phyloP scores from a whole-genome alignment of 2,888 invertebrate genomes.

The Caenorhabditis sp. region DNA sequence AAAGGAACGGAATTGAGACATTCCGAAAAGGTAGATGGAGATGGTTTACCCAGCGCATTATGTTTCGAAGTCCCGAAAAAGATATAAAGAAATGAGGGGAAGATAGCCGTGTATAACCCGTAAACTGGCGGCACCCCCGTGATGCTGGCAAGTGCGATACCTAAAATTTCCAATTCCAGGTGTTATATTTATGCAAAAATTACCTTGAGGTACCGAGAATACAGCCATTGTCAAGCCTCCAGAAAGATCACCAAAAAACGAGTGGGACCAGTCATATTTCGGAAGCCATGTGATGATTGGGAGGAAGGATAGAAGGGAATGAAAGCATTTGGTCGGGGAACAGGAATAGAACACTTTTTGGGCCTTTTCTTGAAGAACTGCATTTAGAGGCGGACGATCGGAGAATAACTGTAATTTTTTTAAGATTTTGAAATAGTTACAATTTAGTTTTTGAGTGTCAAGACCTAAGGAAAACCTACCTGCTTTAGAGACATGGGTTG shows the following conservation, averaged over 20 bases:
- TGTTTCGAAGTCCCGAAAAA: constrained; percentile 82
- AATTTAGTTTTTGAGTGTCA: not conserved
- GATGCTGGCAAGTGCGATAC: constrained; percentile 82
- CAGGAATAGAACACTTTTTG: constrained; percentile 49
- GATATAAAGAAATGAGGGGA: constrained; percentile 82
- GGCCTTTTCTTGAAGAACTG: constrained; percentile 57
- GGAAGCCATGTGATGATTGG: constrained; percentile 75
- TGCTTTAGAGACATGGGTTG: constrained; percentile 46
- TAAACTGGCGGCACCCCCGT: constrained; percentile 82
- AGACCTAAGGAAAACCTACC: not conserved
- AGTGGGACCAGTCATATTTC: constrained; percentile 78
- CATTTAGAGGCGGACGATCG: constrained; percentile 63
- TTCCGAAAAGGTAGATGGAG: not conserved
- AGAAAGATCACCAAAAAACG: constrained; percentile 80
- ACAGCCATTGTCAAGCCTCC: constrained; percentile 82
- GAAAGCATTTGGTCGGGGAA: constrained; percentile 54
- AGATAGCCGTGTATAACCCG: constrained; percentile 82
- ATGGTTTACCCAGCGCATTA: constrained; percentile 76
- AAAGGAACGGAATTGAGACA: constrained; percentile 18
- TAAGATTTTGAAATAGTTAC: too few species aligned
- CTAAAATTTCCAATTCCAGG: too few species aligned
- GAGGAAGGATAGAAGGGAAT: constrained; percentile 63
- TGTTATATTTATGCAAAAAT: too few species aligned
- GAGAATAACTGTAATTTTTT: constrained; percentile 58
- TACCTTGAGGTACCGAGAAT: constrained; percentile 80